A percentile compares a stretch with the other conserved stretches of the same genome.
Conservation (phyloP, 53 echinoderm and acorn worm genomes). For the Zoroaster sp. region DNA sequence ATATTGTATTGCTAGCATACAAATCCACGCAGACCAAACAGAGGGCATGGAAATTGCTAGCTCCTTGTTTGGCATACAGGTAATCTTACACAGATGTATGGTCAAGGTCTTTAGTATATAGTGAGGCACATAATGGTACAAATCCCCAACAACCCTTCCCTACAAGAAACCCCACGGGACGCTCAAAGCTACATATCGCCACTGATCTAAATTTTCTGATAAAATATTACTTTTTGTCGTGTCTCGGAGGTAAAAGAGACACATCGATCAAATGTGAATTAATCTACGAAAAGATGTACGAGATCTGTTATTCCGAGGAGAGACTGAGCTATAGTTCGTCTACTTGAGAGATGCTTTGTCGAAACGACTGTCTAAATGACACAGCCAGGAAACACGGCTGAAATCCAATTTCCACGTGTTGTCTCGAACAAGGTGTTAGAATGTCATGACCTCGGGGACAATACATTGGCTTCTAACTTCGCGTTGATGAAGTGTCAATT, state of each 20-base stretch:
- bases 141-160: neutral
- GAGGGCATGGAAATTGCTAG: no score
- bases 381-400: neutral
- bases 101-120: neutral
- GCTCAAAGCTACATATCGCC: neutral
- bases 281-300: neutral
- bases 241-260: neutral
- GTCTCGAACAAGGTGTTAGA: neutral
- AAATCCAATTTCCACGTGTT: neutral
- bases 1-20: no score
- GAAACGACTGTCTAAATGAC: neutral
- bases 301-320: neutral
- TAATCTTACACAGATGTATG: neutral
- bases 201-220: neutral
- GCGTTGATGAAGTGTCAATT: neutral
- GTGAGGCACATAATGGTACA: neutral
- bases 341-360: neutral
- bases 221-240: neutral
- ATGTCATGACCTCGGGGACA: neutral
- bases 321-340: neutral
- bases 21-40: no score
- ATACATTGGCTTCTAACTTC: neutral
- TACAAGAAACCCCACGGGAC: neutral
- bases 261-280: neutral
- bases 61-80: neutral